Conservation (phyloP, 2,888 invertebrate genomes). For the Raillietiella orientalis region DNA sequence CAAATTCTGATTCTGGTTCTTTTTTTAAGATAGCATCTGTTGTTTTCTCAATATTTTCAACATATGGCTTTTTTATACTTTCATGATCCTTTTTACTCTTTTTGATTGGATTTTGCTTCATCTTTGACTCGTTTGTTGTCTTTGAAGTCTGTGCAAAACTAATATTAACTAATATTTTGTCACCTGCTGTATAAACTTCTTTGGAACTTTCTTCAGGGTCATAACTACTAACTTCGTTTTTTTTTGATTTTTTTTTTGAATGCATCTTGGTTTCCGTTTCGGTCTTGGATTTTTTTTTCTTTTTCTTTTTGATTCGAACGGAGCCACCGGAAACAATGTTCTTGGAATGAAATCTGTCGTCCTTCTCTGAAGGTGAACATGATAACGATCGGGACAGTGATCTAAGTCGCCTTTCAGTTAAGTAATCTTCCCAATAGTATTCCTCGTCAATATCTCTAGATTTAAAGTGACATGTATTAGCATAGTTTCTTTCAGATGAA, state of each 20-base stretch:
- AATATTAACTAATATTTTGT: slow-evolving; percentile 69
- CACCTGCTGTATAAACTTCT: slow-evolving; percentile 69
- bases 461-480: no score
- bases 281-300: slow-evolving; percentile 7
- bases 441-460: no score
- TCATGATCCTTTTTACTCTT: neutral
- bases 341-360: no score
- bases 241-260: slow-evolving; percentile 8
- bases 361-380: no score
- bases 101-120: neutral
- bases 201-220: slow-evolving; percentile 17
- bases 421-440: no score
- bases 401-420: no score
- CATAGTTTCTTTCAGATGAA: no score
- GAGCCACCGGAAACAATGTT: no score
- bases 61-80: neutral
- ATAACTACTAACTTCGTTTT: slow-evolving; percentile 7
- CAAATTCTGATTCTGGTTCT: neutral
- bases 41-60: neutral
- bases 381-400: no score
- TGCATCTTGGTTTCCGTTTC: slow-evolving; percentile 7
- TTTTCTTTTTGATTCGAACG: slow-evolving; percentile 7
- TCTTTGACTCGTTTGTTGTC: slow-evolving; percentile 1
- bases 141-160: slow-evolving; percentile 72
- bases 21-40: no score